Evolutionary conservation across 2,888 invertebrate genomes (phyloP), one percentile per base, ranked within the genome.

Genomic region (Coenonympha glycerion): DNA sequence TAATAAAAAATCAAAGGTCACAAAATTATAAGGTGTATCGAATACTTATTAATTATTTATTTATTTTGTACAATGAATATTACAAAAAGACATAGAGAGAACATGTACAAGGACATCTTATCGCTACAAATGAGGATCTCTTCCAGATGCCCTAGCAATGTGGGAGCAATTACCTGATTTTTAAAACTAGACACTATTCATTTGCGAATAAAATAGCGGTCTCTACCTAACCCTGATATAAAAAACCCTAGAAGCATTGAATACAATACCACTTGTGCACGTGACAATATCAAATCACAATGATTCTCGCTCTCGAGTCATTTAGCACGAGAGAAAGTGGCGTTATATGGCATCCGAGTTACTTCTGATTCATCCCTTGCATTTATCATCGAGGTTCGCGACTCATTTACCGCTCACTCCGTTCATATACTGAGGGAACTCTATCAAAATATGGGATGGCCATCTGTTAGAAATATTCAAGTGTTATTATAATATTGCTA

Each of bases 321-420:
- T 85, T 85, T 76, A 70, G 69, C 75, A 68, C 64, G 57, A 59
- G 44, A 64, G 74, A 74, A 79, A 79, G 82, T 77, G 78, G 67
- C 64, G 63, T 64, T 64, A 76, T 65, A 77, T 79, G 76, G 78
- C 79, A 69, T 65, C 63, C 60, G 57, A 68, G 73, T 76, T 76
- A 72, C 73, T 31, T 19, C 44, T 44, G 33, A 44, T 41, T 26
- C 18, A 44, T 46, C 64, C 62, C 60, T 57, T 60, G 66, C 75
- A 79, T 82, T 75, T 68, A 76, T 81, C 76, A 80, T 71, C 60
- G 50, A 58, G 63, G 64, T 69, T 72, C 65, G 65, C 70, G 69
- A 70, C 71, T 76, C 78, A 78, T 80, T 74, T 66, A 63, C 57
- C 65, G 63, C 66, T 68, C 70, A 71, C 68, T 69, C 61, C 68